Base-by-base conservation (phyloP, 2,797 vertebrate species). In the Epinephelus malabaricus region DNA sequence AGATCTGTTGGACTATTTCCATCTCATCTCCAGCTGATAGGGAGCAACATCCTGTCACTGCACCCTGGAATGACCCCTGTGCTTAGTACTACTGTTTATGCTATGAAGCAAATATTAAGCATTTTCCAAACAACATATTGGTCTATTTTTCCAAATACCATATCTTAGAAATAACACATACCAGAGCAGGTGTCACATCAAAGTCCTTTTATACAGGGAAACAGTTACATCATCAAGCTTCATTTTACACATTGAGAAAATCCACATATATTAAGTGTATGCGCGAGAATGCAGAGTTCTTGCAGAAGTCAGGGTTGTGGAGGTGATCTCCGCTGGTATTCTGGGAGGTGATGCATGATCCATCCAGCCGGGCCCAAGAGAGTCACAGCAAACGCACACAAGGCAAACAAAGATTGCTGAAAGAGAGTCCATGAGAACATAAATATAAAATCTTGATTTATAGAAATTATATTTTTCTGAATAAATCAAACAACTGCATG, bases 331-430 rank as follows among this genome's bases (percentile, higher is more conserved):
- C 82, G 94, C 59, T 70, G 91, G 69, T 95, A 96, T 15, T 89
- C 86, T 76, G 95, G 90, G 82, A 97, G 88, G 75, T 95, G 95
- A 79, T 89, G 89, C 87, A 97, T 50, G 83, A 97, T 87, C 96
- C 96, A 97, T 76, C 95, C 97, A 78, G 96, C 95, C 0, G 95
- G 96, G 67, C 81, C 93, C 86, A 97, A 86, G 49, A 97, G 46
- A 30, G 89, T 76, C 79, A 93, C 34, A 55, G 95, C 92, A 92
- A 97, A 95, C 64, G 94, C 90, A 12, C 87, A 93, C 6, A 97
- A 59, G 64, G 90, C 94, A 83, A 96, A 91, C 25, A 94, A 2
- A 10, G 95, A 95, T 73, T 96, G 91, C 96, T 97, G 93, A 69
- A 87, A 90, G 61, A 88, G 85, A 90, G 60, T 40, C 59, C 77